phyloP scores from a whole-genome alignment of 2,113 vertebrate species.

The Hyperopisus bebe region DNA sequence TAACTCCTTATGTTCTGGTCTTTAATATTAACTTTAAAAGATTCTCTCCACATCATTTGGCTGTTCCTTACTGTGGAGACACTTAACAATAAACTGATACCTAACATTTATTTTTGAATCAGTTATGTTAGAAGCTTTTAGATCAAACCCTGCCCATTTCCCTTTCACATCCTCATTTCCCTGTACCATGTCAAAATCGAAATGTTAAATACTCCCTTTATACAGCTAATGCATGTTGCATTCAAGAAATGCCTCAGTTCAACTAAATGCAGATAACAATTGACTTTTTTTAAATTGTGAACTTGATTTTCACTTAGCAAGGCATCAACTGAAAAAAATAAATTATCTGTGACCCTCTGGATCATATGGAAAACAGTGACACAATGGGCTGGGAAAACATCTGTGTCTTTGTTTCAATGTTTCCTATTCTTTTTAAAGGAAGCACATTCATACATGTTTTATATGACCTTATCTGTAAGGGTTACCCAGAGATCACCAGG shows the following conservation, averaged over 20 bases:
- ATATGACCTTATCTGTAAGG: neutral
- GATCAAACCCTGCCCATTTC: constrained; percentile 70
- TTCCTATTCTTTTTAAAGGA: neutral
- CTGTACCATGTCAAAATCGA: constrained; percentile 52
- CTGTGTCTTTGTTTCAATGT: neutral
- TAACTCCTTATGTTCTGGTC: neutral
- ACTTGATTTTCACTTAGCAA: neutral
- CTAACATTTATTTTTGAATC: constrained; percentile 64
- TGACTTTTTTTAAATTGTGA: neutral
- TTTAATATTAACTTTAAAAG: neutral
- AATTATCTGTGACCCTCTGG: neutral
- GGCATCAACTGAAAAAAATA: neutral
- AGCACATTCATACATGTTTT: neutral
- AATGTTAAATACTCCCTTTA: constrained; percentile 74
- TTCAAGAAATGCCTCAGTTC: constrained; percentile 53
- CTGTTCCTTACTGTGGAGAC: neutral
- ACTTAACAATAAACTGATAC: constrained; percentile 47
- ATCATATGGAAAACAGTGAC: neutral
- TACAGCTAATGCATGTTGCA: constrained; percentile 62
- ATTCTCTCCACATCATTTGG: neutral
- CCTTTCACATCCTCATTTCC: constrained; percentile 70
- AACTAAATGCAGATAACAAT: neutral
- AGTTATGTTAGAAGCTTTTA: constrained; percentile 67
- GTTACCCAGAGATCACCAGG: neutral
- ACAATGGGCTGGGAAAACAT: neutral